These are phyloP conservation scores for Notoglanidium macrostoma DNA, from an alignment of 2,797 vertebrate genomes.

Conservation along the genomic window DNA sequence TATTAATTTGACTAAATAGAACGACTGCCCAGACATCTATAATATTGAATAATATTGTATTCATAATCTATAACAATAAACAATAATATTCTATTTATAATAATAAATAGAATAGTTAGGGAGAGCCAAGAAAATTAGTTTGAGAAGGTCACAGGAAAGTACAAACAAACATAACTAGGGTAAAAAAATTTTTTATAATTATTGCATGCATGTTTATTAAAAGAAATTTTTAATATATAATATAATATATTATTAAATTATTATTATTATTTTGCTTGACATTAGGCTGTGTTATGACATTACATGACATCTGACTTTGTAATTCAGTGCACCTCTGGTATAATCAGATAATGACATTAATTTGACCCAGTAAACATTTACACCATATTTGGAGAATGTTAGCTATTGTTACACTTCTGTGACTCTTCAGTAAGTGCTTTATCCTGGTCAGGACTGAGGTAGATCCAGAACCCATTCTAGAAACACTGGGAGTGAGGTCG, in stretches of 20 bases:
- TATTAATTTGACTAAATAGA: neutral
- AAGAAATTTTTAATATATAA: too few relatives aligned
- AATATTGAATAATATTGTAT: too few relatives aligned
- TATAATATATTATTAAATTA: too few relatives aligned
- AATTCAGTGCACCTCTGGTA: neutral
- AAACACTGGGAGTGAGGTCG: neutral
- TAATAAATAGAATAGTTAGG: too few relatives aligned
- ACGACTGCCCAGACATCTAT: too few relatives aligned
- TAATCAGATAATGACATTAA: neutral
- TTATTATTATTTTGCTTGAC: too few relatives aligned
- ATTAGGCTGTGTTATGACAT: neutral
- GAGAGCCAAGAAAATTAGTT: neutral
- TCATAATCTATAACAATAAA: too few relatives aligned
- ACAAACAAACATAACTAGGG: neutral
- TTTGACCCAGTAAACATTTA: neutral
- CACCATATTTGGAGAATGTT: neutral
- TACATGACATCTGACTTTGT: neutral
- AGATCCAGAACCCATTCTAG: neutral
- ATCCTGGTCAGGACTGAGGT: neutral
- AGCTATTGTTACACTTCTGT: neutral
- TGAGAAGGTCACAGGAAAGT: neutral
- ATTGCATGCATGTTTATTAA: neutral
- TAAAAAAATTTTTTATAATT: too few relatives aligned
- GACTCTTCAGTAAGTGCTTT: neutral
- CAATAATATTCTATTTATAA: too few relatives aligned